Percentiles rank a stretch among this genome's conserved stretches.
phyloP scores from a whole-genome alignment of 2,888 invertebrate species.

The Microchrysa polita region DNA sequence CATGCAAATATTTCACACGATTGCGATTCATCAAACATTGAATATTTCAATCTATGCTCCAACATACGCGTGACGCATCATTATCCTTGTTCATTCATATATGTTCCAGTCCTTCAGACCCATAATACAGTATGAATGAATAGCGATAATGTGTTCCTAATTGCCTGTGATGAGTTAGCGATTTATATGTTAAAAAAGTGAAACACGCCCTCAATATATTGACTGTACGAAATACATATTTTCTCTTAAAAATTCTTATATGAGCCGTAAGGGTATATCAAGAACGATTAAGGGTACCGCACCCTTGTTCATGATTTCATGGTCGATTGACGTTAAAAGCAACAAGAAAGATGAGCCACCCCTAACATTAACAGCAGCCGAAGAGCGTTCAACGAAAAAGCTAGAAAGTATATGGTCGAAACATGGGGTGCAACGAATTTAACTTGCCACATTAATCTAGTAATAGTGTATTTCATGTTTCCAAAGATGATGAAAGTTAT shows the following conservation, averaged over 20 bases:
- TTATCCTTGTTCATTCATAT: constrained; percentile 25
- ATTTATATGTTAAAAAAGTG: constrained; percentile 56
- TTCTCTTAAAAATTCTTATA: constrained; percentile 29
- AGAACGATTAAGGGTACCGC: constrained; percentile 38
- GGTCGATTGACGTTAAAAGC: constrained; percentile 47
- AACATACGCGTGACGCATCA: neutral
- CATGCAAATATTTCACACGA: constrained; percentile 64
- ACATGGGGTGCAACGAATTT: neutral
- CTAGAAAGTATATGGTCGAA: too few species aligned
- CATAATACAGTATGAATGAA: constrained; percentile 25
- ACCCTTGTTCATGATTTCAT: constrained; percentile 47
- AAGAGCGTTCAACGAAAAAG: neutral
- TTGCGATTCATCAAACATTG: constrained; percentile 46
- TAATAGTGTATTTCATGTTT: neutral
- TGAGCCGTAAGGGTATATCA: neutral
- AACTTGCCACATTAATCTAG: neutral
- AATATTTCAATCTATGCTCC: neutral
- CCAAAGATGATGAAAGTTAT: neutral
- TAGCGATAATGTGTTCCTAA: constrained; percentile 57
- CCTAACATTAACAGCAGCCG: neutral
- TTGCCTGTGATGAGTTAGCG: constrained; percentile 65
- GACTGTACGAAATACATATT: constrained; percentile 7
- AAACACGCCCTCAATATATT: constrained; percentile 40
- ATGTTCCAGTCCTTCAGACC: neutral
- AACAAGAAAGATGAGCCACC: constrained; percentile 15